A percentile compares a stretch with the other conserved stretches of the same genome.
Evolutionary conservation across 2,888 invertebrate species (phyloP).

Genomic region (Miltochrista miniata): DNA sequence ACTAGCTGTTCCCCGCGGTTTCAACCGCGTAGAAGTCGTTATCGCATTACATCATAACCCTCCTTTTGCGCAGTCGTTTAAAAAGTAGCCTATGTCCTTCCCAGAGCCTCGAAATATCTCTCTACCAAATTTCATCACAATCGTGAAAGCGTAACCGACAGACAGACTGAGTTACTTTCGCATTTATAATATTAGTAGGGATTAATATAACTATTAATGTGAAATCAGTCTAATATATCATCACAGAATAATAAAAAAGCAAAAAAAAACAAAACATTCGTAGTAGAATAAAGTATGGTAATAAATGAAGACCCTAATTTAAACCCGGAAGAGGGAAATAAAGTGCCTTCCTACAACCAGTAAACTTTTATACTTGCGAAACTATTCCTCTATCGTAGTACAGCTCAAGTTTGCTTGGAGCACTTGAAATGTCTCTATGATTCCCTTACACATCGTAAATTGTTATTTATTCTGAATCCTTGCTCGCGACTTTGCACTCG

Average conservation of each 20-base stretch:
- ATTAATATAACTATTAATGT: too few relatives aligned
- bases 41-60: too few relatives aligned
- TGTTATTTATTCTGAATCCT: slow-evolving; percentile 61
- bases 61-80: too few relatives aligned
- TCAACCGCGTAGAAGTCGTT: too few relatives aligned
- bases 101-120: too few relatives aligned
- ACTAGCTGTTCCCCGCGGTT: too few relatives aligned
- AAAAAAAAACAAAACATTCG: neutral
- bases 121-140: too few relatives aligned
- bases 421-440: slow-evolving; percentile 62
- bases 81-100: too few relatives aligned
- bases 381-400: slow-evolving; percentile 24
- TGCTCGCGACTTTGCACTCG: slow-evolving; percentile 24
- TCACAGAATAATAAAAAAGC: neutral
- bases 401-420: slow-evolving; percentile 47
- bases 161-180: too few relatives aligned
- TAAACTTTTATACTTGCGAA: slow-evolving; percentile 27
- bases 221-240: neutral
- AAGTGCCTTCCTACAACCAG: slow-evolving; percentile 5
- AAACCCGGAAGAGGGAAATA: slow-evolving; percentile 7
- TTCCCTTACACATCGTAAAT: slow-evolving; percentile 57
- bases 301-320: neutral
- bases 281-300: neutral
- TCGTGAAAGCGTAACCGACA: too few relatives aligned
- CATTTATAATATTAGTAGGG: too few relatives aligned